Evolutionary conservation across 2,888 invertebrate species (phyloP).

Genomic region (Spilarctia lutea): DNA sequence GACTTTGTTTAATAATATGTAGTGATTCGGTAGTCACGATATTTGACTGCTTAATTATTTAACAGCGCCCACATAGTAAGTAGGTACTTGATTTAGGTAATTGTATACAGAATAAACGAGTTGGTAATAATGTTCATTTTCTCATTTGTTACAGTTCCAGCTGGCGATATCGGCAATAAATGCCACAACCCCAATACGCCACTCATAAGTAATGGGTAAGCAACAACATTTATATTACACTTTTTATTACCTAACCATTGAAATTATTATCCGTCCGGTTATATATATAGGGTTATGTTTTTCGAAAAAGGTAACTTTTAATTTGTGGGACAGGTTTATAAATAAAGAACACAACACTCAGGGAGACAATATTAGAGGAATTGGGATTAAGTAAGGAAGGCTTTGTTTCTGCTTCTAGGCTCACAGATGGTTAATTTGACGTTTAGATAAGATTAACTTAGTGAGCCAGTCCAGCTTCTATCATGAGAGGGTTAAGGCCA

Average conservation of each 20-base stretch:
- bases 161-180: constrained; percentile 35
- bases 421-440: background rate
- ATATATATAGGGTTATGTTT: background rate
- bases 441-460: background rate
- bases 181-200: constrained; percentile 29
- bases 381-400: background rate
- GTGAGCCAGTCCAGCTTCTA: background rate
- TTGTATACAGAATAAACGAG: constrained; percentile 33
- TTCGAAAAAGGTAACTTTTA: background rate
- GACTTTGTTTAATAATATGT: no score
- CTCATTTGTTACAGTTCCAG: constrained; percentile 54
- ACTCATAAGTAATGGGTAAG: constrained; percentile 55
- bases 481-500: no score
- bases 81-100: constrained; percentile 36
- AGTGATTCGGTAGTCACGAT: constrained; percentile 38
- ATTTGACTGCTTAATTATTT: constrained; percentile 29
- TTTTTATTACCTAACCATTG: background rate
- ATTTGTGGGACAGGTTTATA: background rate
- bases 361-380: background rate
- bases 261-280: constrained; percentile 14
- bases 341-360: background rate
- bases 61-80: constrained; percentile 15
- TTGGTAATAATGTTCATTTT: constrained; percentile 37
- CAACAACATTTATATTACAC: constrained; percentile 22
- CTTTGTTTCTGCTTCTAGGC: background rate